These are phyloP conservation scores for Leucoraja erinaceus DNA, from an alignment of 2,113 vertebrate species.

Conservation along the genomic window DNA sequence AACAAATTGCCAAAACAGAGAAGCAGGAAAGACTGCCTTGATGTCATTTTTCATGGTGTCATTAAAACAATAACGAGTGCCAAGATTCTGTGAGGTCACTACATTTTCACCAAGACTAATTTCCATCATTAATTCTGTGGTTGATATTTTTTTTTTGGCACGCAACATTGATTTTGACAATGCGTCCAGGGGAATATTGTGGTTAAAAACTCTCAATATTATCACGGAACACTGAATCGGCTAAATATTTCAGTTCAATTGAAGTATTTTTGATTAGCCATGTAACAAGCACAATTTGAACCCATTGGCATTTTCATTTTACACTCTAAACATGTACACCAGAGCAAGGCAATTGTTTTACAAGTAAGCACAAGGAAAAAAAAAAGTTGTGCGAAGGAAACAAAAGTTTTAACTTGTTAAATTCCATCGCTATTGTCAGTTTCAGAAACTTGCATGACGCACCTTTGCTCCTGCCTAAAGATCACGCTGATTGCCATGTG, in stretches of 20 bases:
- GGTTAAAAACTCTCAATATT: background rate
- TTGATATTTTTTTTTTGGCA: background rate
- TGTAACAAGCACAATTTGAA: background rate
- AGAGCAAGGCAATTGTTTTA: background rate
- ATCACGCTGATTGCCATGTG: background rate
- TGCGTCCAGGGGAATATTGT: background rate
- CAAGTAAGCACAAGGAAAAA: background rate
- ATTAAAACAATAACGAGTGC: background rate
- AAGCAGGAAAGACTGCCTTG: background rate
- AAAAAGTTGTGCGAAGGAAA: background rate
- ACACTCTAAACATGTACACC: background rate
- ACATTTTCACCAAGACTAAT: background rate
- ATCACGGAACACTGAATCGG: background rate
- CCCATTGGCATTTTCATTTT: background rate
- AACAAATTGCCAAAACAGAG: background rate
- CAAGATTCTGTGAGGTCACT: background rate
- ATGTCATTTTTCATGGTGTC: background rate
- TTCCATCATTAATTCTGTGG: background rate
- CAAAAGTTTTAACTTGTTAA: background rate
- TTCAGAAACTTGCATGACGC: background rate
- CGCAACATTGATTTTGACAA: background rate
- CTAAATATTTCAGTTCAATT: conserved; percentile 16
- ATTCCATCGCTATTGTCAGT: conserved; percentile 1
- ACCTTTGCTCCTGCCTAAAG: background rate
- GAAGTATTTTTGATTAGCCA: background rate